A percentile compares a stretch with the other conserved stretches of the same genome.
Conservation (phyloP, 2,797 vertebrate species). For the Syngnathus acus region DNA sequence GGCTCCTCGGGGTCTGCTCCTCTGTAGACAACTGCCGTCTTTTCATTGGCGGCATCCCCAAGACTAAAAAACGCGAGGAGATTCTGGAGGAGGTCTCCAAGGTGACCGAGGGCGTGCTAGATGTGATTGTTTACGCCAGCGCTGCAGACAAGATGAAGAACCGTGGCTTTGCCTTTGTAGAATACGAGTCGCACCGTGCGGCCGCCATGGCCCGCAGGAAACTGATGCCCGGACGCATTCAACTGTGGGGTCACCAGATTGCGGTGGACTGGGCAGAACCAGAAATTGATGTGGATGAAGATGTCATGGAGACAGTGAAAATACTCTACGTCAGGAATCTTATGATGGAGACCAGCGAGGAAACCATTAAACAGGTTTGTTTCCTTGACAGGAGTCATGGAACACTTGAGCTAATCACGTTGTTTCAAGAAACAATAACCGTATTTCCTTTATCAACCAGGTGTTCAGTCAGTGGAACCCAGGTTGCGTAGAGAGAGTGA, state of each 20-base stretch:
- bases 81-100: constrained; percentile 97
- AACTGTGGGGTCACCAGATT: constrained; percentile 98
- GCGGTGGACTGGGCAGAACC: constrained; percentile 99
- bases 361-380: constrained; percentile 75
- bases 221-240: constrained; percentile 95
- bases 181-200: constrained; percentile 95
- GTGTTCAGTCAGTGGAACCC: constrained; percentile 94
- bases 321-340: constrained; percentile 98
- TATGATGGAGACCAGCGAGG: constrained; percentile 98
- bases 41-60: constrained; percentile 97
- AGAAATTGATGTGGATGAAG: constrained; percentile 97
- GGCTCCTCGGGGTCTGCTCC: constrained; percentile 92
- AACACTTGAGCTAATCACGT: not conserved
- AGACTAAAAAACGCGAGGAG: constrained; percentile 99
- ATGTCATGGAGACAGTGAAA: constrained; percentile 98
- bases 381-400: no score
- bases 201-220: constrained; percentile 97
- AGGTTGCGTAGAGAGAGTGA: constrained; percentile 93
- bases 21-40: constrained; percentile 98
- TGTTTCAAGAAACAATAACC: not conserved
- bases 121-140: constrained; percentile 96
- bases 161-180: constrained; percentile 95
- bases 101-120: constrained; percentile 93
- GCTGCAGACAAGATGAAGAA: constrained; percentile 99
- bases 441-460: constrained; percentile 51